Base-by-base conservation (phyloP, 2,888 invertebrate species). In the Pollenia amentaria region DNA sequence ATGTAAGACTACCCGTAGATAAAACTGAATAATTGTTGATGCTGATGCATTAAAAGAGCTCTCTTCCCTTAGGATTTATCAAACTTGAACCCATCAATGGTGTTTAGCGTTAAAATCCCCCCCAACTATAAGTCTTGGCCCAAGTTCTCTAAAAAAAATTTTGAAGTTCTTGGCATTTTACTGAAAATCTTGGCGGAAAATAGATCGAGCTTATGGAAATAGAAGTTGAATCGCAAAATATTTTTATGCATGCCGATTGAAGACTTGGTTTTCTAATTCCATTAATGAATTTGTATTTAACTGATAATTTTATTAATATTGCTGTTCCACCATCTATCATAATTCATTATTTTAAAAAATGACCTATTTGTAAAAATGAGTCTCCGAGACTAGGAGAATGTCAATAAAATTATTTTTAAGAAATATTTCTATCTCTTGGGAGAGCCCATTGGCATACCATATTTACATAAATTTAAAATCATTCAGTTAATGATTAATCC, bases 251-350 rank as follows among this genome's bases (percentile, higher is more conserved):
- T n/a, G 64, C 64, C n/a, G 64, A 42, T 64, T 64, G 64, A 12
- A 64, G 42, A 44, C 16, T 16, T 16, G 29, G 64, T 29, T 64
- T 29, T 44, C 64, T 64, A 44, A 44, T 65, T 65, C 44, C 65
- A 14, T 65, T 44, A n/a, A 18, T 29, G 18, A 42, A 64, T 44
- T 64, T 18, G 64, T 64, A 64, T 2, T 1, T 48, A n/a, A 48
- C 46, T 29, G 46, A 67, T 14, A 46, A 21, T 65, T 65, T 65
- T 65, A 65, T 65, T 46, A 65, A 16, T 46, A 65, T 65, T 14
- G 67, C 51, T 29, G 67, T 51, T 29, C 67, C 67, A 21, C 46
- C 65, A 67, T 67, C n/a, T n/a, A n/a, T n/a, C n/a, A n/a, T n/a
- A n/a, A n/a, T n/a, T n/a, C n/a, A n/a, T n/a, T n/a, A n/a, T n/a